phyloP scores from a whole-genome alignment of 2,888 invertebrate species.

The Aromia moschata region DNA sequence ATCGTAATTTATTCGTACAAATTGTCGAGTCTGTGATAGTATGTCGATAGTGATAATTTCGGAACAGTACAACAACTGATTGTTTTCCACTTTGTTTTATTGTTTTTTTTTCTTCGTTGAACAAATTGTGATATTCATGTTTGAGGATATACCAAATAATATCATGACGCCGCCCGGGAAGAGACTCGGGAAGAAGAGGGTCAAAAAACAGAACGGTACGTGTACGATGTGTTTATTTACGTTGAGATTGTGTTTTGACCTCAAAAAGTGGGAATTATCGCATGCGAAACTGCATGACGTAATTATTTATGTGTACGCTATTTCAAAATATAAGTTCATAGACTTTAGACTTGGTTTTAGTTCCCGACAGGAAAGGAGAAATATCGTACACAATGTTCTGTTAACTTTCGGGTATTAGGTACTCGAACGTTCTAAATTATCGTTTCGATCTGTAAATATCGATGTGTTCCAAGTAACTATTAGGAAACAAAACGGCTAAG shows the following conservation, averaged over 20 bases:
- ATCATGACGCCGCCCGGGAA: slow-evolving; percentile 50
- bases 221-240: slow-evolving; percentile 22
- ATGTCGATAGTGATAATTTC: slow-evolving; percentile 18
- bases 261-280: slow-evolving; percentile 14
- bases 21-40: slow-evolving; percentile 22
- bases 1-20: slow-evolving; percentile 26
- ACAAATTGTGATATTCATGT: slow-evolving; percentile 22
- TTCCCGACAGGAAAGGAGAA: too few species aligned
- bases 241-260: slow-evolving; percentile 31
- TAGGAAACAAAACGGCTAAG: too few species aligned
- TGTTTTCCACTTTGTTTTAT: slow-evolving; percentile 1
- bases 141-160: slow-evolving; percentile 25
- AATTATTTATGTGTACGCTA: slow-evolving; percentile 9
- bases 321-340: slow-evolving; percentile 2
- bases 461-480: too few species aligned
- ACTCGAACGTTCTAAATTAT: too few species aligned
- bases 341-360: too few species aligned
- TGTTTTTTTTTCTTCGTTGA: too few species aligned
- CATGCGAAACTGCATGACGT: slow-evolving; percentile 13
- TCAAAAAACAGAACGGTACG: slow-evolving; percentile 56
- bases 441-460: too few species aligned
- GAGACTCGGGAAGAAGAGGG: slow-evolving; percentile 52
- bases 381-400: too few species aligned
- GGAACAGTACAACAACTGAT: slow-evolving; percentile 17
- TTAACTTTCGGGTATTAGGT: too few species aligned